Evolutionary conservation across 2,888 invertebrate species (phyloP).

Genomic region (Lordiphosa andalusiaca): DNA sequence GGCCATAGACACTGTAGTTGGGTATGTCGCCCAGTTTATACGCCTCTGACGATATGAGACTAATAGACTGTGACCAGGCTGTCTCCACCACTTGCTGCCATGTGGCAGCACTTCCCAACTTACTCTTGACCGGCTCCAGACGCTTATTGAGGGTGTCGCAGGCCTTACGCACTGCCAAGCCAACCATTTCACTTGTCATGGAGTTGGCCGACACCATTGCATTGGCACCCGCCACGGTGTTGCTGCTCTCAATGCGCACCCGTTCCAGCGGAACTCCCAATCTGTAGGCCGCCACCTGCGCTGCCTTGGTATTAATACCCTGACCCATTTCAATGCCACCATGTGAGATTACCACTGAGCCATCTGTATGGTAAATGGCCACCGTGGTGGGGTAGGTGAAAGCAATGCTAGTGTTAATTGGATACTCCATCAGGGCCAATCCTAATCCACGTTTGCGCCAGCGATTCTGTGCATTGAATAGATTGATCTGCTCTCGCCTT

Average conservation of each 20-base stretch:
- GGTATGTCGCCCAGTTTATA: conserved; percentile 81
- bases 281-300: conserved; percentile 87
- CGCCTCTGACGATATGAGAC: conserved; percentile 84
- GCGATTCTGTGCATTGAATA: conserved; percentile 86
- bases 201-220: conserved; percentile 83
- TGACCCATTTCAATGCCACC: conserved; percentile 90
- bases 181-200: conserved; percentile 84
- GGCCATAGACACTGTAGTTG: conserved; percentile 84
- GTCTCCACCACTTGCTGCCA: conserved; percentile 81
- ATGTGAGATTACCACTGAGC: conserved; percentile 86
- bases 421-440: conserved; percentile 84
- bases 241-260: conserved; percentile 43
- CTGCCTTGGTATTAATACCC: conserved; percentile 85
- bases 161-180: conserved; percentile 83
- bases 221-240: conserved; percentile 82
- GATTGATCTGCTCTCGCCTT: conserved; percentile 82
- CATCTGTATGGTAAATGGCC: conserved; percentile 86
- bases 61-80: conserved; percentile 76
- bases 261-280: conserved; percentile 82
- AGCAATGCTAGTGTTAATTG: conserved; percentile 21
- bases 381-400: conserved; percentile 83
- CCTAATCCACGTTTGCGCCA: conserved; percentile 90
- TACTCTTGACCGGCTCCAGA: conserved; percentile 83
- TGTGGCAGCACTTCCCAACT: conserved; percentile 64
- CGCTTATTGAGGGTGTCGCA: conserved; percentile 84